Evolutionary conservation across 2,888 invertebrate species (phyloP).

Genomic region (Eilema caniola): DNA sequence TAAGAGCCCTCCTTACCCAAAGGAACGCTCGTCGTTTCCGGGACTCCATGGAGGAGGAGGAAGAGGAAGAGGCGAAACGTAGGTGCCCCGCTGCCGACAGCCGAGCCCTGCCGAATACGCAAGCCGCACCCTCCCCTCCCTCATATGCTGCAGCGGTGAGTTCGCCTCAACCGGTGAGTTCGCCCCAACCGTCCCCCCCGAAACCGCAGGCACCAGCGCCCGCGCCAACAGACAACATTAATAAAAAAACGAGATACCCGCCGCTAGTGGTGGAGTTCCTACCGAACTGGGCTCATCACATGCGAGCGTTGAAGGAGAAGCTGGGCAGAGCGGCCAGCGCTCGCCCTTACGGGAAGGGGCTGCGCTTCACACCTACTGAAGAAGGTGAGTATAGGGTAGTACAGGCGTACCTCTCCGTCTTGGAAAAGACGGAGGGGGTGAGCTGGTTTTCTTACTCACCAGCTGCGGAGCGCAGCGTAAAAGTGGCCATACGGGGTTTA

Average conservation of each 20-base stretch:
- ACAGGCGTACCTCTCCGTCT: conserved; percentile 6
- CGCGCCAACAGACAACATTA: too few relatives aligned
- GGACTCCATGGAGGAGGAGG: too few relatives aligned
- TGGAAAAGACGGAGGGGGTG: not conserved
- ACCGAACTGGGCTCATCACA: conserved; percentile 1
- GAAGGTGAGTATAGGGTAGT: conserved; percentile 2
- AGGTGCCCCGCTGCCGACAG: too few relatives aligned
- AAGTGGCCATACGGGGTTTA: conserved; percentile 15
- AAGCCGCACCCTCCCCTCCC: too few relatives aligned
- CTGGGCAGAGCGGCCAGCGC: not conserved
- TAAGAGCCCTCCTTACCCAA: too few relatives aligned
- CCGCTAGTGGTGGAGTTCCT: not conserved
- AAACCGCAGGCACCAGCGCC: too few relatives aligned
- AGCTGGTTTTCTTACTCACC: conserved; percentile 15
- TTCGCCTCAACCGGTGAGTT: too few relatives aligned
- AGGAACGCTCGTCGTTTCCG: too few relatives aligned
- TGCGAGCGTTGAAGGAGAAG: not conserved
- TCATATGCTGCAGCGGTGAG: too few relatives aligned
- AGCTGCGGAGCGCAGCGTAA: conserved; percentile 8
- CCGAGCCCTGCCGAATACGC: too few relatives aligned
- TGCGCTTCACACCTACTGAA: not conserved
- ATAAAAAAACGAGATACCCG: not conserved
- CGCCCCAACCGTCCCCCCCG: too few relatives aligned
- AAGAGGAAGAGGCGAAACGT: too few relatives aligned
- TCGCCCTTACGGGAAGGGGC: not conserved